Evolutionary conservation across 2,888 invertebrate genomes (phyloP).

Genomic region (Deilephila elpenor): DNA sequence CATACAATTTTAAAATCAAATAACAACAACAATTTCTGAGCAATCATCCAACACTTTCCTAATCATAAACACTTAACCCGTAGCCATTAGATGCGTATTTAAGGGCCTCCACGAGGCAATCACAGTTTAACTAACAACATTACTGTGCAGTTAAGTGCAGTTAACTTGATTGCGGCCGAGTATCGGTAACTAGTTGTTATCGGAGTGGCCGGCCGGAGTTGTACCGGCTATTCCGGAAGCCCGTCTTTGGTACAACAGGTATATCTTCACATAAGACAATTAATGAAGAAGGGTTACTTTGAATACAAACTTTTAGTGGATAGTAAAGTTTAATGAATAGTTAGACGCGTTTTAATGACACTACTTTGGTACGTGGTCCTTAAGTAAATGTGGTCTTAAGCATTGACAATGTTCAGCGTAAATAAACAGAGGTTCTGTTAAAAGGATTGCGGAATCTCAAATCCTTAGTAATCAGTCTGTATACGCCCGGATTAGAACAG

Average conservation of each 20-base stretch:
- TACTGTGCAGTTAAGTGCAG: slow-evolving; percentile 7
- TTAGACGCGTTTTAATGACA: too few relatives aligned
- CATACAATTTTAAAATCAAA: too few relatives aligned
- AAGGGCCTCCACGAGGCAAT: background rate
- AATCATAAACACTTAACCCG: background rate
- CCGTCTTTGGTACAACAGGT: slow-evolving; percentile 13
- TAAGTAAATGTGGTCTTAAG: too few relatives aligned
- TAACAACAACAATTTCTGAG: too few relatives aligned
- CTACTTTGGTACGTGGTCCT: too few relatives aligned
- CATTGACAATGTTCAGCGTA: too few relatives aligned
- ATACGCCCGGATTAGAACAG: too few relatives aligned
- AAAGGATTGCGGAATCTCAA: too few relatives aligned
- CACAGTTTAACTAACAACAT: background rate
- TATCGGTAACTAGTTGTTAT: slow-evolving; percentile 23
- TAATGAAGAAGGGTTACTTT: background rate
- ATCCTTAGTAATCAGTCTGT: too few relatives aligned
- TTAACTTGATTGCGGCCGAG: slow-evolving; percentile 22
- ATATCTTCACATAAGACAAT: background rate
- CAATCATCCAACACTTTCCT: background rate
- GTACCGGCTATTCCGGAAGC: slow-evolving; percentile 1
- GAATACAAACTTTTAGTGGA: background rate
- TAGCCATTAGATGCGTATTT: background rate
- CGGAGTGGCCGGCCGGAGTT: background rate
- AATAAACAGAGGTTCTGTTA: too few relatives aligned
- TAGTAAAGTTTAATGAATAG: too few relatives aligned